Evolutionary conservation across 1,140 invertebrate genomes (phyloP).

Genomic region (Cylas formicarius): DNA sequence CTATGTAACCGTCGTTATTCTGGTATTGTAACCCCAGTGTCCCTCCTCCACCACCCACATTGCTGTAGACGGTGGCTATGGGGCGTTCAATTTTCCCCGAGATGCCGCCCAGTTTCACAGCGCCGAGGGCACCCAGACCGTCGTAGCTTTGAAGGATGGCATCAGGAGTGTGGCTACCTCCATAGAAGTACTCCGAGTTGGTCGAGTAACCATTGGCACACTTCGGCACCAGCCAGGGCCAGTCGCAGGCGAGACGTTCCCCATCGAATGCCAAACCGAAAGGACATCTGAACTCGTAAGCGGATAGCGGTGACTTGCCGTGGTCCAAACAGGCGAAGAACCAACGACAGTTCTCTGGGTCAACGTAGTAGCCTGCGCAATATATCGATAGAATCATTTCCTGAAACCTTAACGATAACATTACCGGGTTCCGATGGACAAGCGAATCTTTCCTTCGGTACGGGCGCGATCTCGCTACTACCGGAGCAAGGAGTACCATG

Average conservation of each 20-base stretch:
- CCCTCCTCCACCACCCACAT: conserved; percentile 15
- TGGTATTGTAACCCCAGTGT: conserved; percentile 13
- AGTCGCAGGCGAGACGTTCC: conserved; percentile 63
- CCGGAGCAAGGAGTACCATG: conserved; percentile 64
- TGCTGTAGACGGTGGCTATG: conserved; percentile 33
- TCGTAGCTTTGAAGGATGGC: conserved; percentile 30
- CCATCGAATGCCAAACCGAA: conserved; percentile 76
- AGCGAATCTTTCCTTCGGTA: conserved; percentile 55
- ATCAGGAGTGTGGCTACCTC: conserved; percentile 12
- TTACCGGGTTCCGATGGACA: conserved; percentile 55
- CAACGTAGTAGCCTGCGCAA: conserved; percentile 62
- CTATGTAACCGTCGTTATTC: conserved; percentile 14
- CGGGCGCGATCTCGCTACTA: conserved; percentile 67
- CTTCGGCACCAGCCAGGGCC: conserved; percentile 70
- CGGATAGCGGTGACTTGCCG: conserved; percentile 56
- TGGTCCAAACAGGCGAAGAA: conserved; percentile 79
- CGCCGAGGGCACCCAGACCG: conserved; percentile 33
- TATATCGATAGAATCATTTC: conserved; percentile 9
- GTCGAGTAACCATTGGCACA: conserved; percentile 48
- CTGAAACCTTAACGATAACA: not conserved
- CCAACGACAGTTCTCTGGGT: conserved; percentile 78
- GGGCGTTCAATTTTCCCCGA: conserved; percentile 29
- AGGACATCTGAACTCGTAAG: conserved; percentile 78
- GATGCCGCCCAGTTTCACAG: conserved; percentile 31
- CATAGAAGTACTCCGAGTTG: conserved; percentile 22